A percentile compares a stretch with the other conserved stretches of the same genome.
phyloP scores from a whole-genome alignment of 2,113 vertebrate genomes.

The Turnix velox region DNA sequence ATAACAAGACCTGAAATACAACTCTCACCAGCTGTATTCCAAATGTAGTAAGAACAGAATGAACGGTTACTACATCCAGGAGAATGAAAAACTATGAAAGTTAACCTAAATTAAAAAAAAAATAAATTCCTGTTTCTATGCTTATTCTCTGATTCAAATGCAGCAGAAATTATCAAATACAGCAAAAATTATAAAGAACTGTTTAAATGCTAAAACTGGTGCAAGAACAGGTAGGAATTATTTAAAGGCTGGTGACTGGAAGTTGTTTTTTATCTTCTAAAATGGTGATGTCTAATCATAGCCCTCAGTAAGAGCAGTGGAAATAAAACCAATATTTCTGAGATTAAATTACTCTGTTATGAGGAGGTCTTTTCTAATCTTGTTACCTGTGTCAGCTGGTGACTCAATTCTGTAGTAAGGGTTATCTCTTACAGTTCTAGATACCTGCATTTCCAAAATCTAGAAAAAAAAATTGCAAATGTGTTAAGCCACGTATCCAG shows the following conservation, averaged over 20 bases:
- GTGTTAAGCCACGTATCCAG: accelerated
- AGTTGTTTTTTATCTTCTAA: not conserved
- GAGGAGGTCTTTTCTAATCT: not conserved
- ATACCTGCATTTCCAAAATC: not conserved
- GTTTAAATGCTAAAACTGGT: not conserved
- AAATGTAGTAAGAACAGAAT: not conserved
- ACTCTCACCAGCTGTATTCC: not conserved
- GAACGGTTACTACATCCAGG: not conserved
- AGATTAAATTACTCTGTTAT: not conserved
- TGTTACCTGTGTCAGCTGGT: not conserved
- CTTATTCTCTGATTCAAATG: not conserved
- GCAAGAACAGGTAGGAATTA: not conserved
- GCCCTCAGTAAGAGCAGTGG: not conserved
- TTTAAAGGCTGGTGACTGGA: not conserved
- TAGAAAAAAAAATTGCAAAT: not conserved
- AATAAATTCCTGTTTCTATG: not conserved
- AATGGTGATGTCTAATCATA: not conserved
- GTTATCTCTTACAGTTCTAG: not conserved
- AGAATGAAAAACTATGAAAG: not conserved
- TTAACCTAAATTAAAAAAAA: not conserved
- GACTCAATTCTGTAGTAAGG: not conserved
- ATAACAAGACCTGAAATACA: constrained; percentile 13
- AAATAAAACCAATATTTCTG: not conserved
- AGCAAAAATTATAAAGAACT: not conserved
- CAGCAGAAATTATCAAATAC: not conserved